phyloP scores from a whole-genome alignment of 64 coral and sea anemone species.

The Porites australiensis region DNA sequence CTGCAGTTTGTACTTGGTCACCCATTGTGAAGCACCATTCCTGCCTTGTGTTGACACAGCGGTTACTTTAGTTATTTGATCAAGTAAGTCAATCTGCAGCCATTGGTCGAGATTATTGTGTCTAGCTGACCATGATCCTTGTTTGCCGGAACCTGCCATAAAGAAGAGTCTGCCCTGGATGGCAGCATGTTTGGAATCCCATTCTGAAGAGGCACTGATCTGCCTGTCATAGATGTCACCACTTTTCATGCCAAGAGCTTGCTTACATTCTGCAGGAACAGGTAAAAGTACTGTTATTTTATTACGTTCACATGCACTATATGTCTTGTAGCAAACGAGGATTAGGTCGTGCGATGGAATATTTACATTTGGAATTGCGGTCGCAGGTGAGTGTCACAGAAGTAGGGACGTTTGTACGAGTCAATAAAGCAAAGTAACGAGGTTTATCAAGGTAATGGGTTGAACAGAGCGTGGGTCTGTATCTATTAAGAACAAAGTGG shows the following conservation, averaged over 20 bases:
- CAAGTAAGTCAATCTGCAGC: background rate
- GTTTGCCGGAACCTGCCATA: background rate
- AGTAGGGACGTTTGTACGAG: too few relatives aligned
- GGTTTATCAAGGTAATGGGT: too few relatives aligned
- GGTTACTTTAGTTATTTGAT: background rate
- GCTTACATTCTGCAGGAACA: background rate
- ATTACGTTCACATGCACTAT: too few relatives aligned
- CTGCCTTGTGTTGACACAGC: background rate
- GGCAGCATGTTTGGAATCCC: background rate
- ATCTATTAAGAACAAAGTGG: too few relatives aligned
- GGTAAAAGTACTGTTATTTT: too few relatives aligned
- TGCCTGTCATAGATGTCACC: background rate
- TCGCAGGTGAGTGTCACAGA: too few relatives aligned
- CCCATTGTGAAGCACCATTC: background rate
- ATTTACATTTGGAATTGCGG: too few relatives aligned
- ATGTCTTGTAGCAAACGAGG: too few relatives aligned
- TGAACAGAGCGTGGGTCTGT: too few relatives aligned
- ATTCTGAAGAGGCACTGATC: constrained; percentile 37
- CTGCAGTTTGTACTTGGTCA: background rate
- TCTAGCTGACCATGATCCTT: background rate
- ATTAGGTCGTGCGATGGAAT: too few relatives aligned
- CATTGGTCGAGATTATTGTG: background rate
- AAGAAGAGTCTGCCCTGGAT: background rate
- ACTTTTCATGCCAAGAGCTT: background rate
- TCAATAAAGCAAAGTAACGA: too few relatives aligned